Conservation (phyloP, 2,888 invertebrate species). For the Acleris laterana region DNA sequence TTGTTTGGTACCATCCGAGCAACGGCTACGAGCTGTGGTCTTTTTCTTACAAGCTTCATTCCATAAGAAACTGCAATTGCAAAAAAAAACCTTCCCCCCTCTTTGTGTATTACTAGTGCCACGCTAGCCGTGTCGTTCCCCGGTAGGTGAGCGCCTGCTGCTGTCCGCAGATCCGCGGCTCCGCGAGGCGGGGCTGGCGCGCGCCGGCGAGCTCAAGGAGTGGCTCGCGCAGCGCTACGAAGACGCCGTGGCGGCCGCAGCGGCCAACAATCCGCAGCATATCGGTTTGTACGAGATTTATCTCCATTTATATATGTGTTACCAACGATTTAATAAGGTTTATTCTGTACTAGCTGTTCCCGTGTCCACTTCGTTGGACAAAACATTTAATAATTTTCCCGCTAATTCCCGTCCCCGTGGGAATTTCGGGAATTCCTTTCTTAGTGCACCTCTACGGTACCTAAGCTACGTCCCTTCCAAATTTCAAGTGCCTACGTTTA, state of each 20-base stretch:
- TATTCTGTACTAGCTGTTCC: too few species aligned
- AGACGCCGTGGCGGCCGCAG: constrained; percentile 93
- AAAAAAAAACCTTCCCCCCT: too few species aligned
- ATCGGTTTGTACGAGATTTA: constrained; percentile 55
- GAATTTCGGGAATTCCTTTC: too few species aligned
- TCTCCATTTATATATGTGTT: background rate
- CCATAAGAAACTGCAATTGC: background rate
- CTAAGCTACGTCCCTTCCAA: too few species aligned
- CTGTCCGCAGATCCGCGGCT: constrained; percentile 90
- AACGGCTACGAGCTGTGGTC: too few species aligned
- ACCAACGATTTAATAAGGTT: too few species aligned
- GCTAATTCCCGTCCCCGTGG: too few species aligned
- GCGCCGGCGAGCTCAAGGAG: constrained; percentile 88
- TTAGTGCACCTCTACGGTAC: too few species aligned
- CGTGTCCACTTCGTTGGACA: too few species aligned
- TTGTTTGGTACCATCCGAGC: too few species aligned
- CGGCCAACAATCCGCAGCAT: constrained; percentile 56
- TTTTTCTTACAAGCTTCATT: background rate
- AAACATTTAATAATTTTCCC: too few species aligned
- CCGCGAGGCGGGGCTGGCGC: constrained; percentile 88
- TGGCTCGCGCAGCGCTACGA: constrained; percentile 94
- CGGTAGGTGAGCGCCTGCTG: constrained; percentile 71
- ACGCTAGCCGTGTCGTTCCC: constrained; percentile 34
- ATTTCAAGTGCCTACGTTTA: too few species aligned
- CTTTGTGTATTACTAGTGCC: constrained; percentile 1